Percentiles rank a stretch among this genome's conserved stretches.
Evolutionary conservation across 2,888 invertebrate species (phyloP).

Genomic region (Hesperia comma): DNA sequence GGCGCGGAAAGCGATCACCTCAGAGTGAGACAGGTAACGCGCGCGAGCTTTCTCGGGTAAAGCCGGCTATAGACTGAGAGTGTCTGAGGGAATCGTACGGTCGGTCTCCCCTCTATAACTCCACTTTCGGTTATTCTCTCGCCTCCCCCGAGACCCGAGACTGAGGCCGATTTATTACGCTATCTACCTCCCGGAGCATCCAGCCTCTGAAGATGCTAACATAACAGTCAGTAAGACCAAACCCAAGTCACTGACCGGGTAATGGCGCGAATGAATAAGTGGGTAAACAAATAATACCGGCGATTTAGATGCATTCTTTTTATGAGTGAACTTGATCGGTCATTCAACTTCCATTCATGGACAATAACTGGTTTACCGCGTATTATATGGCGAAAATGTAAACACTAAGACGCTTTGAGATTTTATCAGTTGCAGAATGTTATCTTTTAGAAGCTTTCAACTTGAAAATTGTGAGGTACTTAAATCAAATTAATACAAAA

Average conservation of each 20-base stretch:
- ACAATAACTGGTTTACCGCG: slow-evolving; percentile 24
- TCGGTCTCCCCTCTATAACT: slow-evolving; percentile 74
- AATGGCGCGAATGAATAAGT: slow-evolving; percentile 55
- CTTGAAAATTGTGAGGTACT: not conserved
- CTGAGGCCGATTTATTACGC: slow-evolving; percentile 73
- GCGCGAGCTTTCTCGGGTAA: slow-evolving; percentile 68
- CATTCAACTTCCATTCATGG: slow-evolving; percentile 42
- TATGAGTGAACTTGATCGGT: slow-evolving; percentile 35
- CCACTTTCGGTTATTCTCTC: slow-evolving; percentile 75
- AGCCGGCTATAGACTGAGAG: slow-evolving; percentile 72
- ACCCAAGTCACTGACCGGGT: slow-evolving; percentile 58
- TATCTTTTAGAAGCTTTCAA: not conserved
- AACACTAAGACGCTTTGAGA: slow-evolving; percentile 1
- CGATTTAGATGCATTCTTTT: slow-evolving; percentile 39
- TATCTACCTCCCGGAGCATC: slow-evolving; percentile 41
- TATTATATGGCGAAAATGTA: slow-evolving; percentile 23
- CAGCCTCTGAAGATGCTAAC: slow-evolving; percentile 17
- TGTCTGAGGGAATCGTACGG: slow-evolving; percentile 48
- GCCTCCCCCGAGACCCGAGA: slow-evolving; percentile 73
- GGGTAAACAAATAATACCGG: slow-evolving; percentile 42
- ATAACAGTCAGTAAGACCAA: slow-evolving; percentile 17
- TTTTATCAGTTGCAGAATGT: not conserved
- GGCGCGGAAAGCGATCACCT: slow-evolving; percentile 36
- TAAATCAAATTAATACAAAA: no score
- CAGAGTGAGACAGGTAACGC: slow-evolving; percentile 42